phyloP scores from a whole-genome alignment of 2,797 vertebrate species.

The Argentina silus region DNA sequence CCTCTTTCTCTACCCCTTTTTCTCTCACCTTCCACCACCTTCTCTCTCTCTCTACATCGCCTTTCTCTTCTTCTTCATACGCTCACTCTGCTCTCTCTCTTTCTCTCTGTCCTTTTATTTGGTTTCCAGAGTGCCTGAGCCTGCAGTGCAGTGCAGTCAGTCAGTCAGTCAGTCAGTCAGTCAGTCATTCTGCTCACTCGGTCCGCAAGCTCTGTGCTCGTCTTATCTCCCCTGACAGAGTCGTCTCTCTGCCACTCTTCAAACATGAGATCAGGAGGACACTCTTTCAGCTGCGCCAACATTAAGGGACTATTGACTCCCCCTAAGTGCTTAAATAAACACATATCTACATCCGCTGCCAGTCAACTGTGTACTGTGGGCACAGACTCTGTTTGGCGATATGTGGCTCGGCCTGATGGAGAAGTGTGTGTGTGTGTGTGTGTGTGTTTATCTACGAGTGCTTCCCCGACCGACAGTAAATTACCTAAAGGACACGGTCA shows the following conservation, averaged over 20 bases:
- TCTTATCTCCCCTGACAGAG: conserved; percentile 73
- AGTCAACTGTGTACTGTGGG: conserved; percentile 18
- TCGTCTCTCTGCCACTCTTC: conserved; percentile 65
- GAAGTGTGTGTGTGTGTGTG: conserved; percentile 10
- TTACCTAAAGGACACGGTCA: conserved; percentile 40
- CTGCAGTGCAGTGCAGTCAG: conserved; percentile 5
- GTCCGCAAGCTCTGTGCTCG: conserved; percentile 56
- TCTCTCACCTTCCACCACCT: background rate
- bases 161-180: conserved; percentile 17
- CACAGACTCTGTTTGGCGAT: background rate
- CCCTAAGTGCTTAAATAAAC: conserved; percentile 61
- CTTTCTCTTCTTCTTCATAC: background rate
- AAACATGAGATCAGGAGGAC: conserved; percentile 63
- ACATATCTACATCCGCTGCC: conserved; percentile 58
- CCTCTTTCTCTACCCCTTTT: background rate
- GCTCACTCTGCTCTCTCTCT: background rate
- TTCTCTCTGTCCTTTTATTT: background rate
- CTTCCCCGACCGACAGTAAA: conserved; percentile 14
- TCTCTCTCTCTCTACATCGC: background rate
- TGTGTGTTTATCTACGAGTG: background rate
- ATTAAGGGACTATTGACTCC: conserved; percentile 67
- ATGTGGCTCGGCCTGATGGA: conserved; percentile 12
- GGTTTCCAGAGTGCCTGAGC: conserved; percentile 1
- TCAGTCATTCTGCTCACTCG: conserved; percentile 62
- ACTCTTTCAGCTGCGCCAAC: conserved; percentile 48